Evolutionary conservation across 2,797 vertebrate genomes (phyloP).

Genomic region (Silurus lanzhouensis): DNA sequence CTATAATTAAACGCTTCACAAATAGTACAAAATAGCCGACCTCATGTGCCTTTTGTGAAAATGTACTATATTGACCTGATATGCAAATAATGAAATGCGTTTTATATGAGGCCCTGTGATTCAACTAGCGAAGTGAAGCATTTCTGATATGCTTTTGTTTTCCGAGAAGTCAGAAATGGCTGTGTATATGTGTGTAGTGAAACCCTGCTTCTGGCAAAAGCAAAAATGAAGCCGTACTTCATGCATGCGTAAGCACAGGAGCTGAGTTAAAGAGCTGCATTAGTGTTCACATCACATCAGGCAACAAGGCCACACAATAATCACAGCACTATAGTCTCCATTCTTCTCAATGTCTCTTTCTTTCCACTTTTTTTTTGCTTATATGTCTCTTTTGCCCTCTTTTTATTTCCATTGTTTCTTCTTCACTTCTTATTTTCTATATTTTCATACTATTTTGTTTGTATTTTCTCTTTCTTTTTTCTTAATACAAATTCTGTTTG

Average conservation of each 20-base stretch:
- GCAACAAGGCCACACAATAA: background rate
- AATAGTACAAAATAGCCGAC: background rate
- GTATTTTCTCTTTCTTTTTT: too few species aligned
- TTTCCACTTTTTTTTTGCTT: background rate
- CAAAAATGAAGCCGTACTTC: background rate
- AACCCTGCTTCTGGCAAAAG: background rate
- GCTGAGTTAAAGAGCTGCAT: background rate
- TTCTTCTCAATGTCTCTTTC: background rate
- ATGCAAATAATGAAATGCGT: background rate
- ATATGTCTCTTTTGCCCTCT: background rate
- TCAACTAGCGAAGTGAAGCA: too few species aligned
- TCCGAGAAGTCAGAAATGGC: background rate
- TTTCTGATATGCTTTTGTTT: background rate
- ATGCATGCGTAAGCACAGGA: background rate
- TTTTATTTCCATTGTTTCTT: background rate
- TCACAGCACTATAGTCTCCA: too few species aligned
- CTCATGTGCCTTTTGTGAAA: background rate
- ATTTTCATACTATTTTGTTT: too few species aligned
- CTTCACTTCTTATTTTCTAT: too few species aligned
- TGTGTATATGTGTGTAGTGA: background rate
- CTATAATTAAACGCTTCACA: too few species aligned
- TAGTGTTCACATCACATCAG: background rate
- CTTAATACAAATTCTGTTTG: background rate
- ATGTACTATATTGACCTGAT: background rate
- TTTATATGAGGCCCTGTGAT: background rate